Conservation (phyloP, 2,888 invertebrate species). For the Chelonus formosanus region DNA sequence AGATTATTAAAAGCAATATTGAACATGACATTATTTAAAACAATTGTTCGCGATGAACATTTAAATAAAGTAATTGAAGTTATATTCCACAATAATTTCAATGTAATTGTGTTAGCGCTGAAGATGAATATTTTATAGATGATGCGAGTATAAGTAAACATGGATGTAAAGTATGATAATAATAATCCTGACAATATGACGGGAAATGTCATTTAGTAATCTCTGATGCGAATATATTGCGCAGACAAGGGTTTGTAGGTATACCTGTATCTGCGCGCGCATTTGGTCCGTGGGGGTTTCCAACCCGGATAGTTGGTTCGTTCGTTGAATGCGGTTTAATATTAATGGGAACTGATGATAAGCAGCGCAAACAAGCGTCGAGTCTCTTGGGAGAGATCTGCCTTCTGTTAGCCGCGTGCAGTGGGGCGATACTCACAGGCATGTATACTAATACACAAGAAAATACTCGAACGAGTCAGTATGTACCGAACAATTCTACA, state of each 20-base stretch:
- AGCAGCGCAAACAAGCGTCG: conserved; percentile 66
- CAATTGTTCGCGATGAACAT: no score
- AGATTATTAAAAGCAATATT: no score
- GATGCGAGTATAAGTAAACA: background rate
- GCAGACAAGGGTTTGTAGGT: conserved; percentile 28
- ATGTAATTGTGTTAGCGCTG: no score
- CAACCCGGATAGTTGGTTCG: conserved; percentile 33
- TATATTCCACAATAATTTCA: no score
- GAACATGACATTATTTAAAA: no score
- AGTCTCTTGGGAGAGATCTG: conserved; percentile 65
- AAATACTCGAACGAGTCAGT: conserved; percentile 26
- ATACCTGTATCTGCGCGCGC: conserved; percentile 27
- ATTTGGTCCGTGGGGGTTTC: conserved; percentile 23
- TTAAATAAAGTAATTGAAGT: no score
- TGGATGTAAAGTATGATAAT: conserved; percentile 1
- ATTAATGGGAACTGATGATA: conserved; percentile 66
- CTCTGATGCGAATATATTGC: conserved; percentile 27
- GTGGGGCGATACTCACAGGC: conserved; percentile 52
- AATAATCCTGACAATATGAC: conserved; percentile 24
- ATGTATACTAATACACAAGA: conserved; percentile 31
- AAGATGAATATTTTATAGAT: background rate
- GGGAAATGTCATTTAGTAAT: conserved; percentile 28
- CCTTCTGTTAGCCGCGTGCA: conserved; percentile 64
- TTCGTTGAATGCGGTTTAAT: conserved; percentile 66
- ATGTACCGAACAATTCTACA: conserved; percentile 16